Conservation (phyloP, 1,140 invertebrate genomes). For the Bombus pyrosoma region DNA sequence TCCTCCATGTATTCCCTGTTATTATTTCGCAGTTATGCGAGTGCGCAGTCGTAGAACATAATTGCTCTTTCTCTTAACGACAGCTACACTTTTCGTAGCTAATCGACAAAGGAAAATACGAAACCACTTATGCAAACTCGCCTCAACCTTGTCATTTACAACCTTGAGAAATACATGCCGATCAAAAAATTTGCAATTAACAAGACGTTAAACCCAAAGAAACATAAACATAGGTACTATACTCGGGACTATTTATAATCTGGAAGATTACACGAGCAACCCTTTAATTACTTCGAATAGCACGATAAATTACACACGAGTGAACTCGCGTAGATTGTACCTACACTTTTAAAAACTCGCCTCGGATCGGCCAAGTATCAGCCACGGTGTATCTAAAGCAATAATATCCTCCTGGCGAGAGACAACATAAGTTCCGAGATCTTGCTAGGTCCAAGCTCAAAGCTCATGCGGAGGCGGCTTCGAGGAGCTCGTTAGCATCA, state of each 20-base stretch:
- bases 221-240: too few species aligned
- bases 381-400: background rate
- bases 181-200: background rate
- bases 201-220: too few species aligned
- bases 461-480: slow-evolving; percentile 17
- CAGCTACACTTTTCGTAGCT: background rate
- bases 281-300: too few species aligned
- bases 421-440: background rate
- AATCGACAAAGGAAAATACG: background rate
- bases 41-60: too few species aligned
- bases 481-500: slow-evolving; percentile 32
- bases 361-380: background rate
- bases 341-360: background rate
- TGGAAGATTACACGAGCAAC: too few species aligned
- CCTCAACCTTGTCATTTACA: background rate
- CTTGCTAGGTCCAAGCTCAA: background rate
- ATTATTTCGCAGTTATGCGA: background rate
- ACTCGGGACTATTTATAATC: too few species aligned
- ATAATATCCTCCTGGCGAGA: background rate
- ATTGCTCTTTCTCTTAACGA: background rate
- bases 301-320: too few species aligned
- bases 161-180: background rate
- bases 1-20: background rate
- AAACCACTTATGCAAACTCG: background rate
- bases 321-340: too few species aligned